Evolutionary conservation across 1,140 invertebrate genomes (phyloP).

Genomic region (Medauroidea extradentata): DNA sequence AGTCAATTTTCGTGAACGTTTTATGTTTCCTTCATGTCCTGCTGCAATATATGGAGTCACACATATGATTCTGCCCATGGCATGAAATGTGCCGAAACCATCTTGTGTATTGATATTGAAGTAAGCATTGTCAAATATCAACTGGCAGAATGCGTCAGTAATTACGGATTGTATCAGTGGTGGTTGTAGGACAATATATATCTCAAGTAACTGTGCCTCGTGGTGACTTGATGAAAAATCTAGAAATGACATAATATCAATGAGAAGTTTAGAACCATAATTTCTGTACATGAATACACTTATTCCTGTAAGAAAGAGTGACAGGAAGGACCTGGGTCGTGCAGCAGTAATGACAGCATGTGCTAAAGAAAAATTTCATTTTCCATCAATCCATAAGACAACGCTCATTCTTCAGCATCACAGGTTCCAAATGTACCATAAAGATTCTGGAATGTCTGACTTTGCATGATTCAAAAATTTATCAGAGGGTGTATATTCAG

Average conservation of each 20-base stretch:
- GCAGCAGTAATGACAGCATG: too few species aligned
- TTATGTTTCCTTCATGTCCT: neutral
- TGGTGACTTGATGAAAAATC: constrained; percentile 10
- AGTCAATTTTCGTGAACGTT: neutral
- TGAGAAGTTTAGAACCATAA: too few species aligned
- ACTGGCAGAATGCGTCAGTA: constrained; percentile 14
- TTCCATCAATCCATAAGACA: too few species aligned
- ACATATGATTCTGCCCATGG: constrained; percentile 28
- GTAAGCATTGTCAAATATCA: constrained; percentile 33
- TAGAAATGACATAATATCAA: constrained; percentile 16
- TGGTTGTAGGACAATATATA: constrained; percentile 12
- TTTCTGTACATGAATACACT: too few species aligned
- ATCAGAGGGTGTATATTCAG: too few species aligned
- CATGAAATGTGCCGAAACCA: constrained; percentile 30
- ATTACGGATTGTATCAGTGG: neutral
- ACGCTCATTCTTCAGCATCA: too few species aligned
- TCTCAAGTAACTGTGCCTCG: constrained; percentile 12
- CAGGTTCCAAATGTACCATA: too few species aligned
- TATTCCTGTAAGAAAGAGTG: too few species aligned
- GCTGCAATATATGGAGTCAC: constrained; percentile 14
- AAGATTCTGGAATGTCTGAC: too few species aligned
- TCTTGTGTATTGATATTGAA: constrained; percentile 28
- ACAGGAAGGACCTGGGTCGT: too few species aligned
- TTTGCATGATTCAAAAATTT: too few species aligned
- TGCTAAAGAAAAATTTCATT: too few species aligned